Conservation (phyloP, 2,113 vertebrate genomes). For the Brienomyrus longianalis region DNA sequence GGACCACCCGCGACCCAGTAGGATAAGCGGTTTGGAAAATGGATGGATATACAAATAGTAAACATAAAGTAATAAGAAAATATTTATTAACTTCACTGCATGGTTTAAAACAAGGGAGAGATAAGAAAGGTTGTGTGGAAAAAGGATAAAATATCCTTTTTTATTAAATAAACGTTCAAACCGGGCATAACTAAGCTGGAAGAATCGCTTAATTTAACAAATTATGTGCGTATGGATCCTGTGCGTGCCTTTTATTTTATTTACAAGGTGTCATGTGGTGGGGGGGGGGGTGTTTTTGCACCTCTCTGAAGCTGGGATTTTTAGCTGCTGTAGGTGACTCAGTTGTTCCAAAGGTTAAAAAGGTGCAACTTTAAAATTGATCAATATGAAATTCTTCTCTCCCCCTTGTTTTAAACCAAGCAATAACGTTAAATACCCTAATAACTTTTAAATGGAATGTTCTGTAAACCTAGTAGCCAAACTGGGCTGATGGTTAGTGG, state of each 20-base stretch:
- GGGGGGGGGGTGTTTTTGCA: neutral
- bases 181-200: too few species aligned
- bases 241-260: neutral
- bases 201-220: neutral
- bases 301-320: neutral
- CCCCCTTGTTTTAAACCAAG: neutral
- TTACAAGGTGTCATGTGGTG: too few species aligned
- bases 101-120: neutral
- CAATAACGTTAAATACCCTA: neutral
- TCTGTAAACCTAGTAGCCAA: neutral
- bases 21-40: neutral
- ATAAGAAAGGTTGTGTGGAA: neutral
- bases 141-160: neutral
- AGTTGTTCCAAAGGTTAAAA: neutral
- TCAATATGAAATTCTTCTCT: neutral
- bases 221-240: neutral
- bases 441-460: neutral
- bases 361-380: neutral
- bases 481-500: neutral
- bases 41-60: neutral
- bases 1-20: too few species aligned
- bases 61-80: neutral
- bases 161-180: neutral
- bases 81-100: neutral
- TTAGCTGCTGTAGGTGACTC: constrained; percentile 11